Conservation (phyloP, 2,113 vertebrate species). For the Circaetus gallicus region DNA sequence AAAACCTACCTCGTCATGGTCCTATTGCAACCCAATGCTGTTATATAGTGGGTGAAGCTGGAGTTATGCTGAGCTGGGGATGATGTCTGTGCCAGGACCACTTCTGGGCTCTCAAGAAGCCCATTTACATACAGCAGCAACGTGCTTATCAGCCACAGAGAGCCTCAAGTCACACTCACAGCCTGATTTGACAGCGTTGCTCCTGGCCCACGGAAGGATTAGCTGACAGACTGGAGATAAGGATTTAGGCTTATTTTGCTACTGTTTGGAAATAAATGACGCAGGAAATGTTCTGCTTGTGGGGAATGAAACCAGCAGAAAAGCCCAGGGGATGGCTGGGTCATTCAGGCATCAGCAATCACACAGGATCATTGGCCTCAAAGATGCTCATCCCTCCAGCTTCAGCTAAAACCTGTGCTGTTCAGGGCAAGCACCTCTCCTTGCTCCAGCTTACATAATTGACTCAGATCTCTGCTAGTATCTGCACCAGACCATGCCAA, state of each 20-base stretch:
- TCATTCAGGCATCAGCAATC: not conserved
- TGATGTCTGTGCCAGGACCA: not conserved
- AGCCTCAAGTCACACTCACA: not conserved
- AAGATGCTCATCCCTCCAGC: not conserved
- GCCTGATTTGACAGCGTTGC: not conserved
- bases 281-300: constrained; percentile 15
- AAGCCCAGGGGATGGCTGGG: not conserved
- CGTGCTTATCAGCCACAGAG: not conserved
- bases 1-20: not conserved
- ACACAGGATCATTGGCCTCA: not conserved
- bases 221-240: not conserved
- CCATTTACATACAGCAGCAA: not conserved
- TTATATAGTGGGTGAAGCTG: not conserved
- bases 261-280: constrained; percentile 38
- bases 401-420: not conserved
- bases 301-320: not conserved
- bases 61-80: not conserved
- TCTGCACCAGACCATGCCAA: not conserved
- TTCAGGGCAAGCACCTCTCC: not conserved
- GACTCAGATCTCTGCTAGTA: not conserved
- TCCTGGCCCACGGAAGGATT: not conserved
- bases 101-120: not conserved
- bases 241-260: constrained; percentile 1
- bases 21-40: not conserved
- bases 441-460: not conserved